Evolutionary conservation across 2,113 vertebrate genomes (phyloP).

Genomic region (Nycticryphes semicollaris): DNA sequence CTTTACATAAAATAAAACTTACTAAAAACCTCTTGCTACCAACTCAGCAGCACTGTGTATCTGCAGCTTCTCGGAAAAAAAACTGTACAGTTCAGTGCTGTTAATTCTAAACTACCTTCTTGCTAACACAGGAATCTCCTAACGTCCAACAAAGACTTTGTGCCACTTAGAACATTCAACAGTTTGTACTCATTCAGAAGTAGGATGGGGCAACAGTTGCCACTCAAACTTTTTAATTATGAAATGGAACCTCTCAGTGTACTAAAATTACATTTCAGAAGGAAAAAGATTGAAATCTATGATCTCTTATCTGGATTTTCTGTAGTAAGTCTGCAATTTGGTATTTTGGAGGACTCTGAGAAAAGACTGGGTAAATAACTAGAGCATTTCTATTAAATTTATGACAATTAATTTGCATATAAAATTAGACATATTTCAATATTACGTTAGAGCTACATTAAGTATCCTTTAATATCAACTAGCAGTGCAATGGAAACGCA

Average conservation of each 20-base stretch:
- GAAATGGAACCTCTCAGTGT: neutral
- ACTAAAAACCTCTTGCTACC: neutral
- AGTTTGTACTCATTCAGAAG: neutral
- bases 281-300: neutral
- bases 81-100: neutral
- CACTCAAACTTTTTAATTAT: neutral
- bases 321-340: neutral
- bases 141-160: neutral
- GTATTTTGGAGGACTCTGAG: neutral
- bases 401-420: neutral
- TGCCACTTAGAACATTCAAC: neutral
- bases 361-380: neutral
- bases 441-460: neutral
- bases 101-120: neutral
- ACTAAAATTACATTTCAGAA: neutral
- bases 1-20: neutral
- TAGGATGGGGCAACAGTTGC: neutral
- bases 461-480: neutral
- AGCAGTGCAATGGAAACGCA: neutral
- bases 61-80: neutral
- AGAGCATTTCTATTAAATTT: neutral
- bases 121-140: neutral
- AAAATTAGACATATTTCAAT: neutral
- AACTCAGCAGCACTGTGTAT: neutral
- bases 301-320: neutral